Evolutionary conservation across 2,888 invertebrate species (phyloP), one percentile per base, ranked within the genome.

Genomic region (Stratiomys singularior): DNA sequence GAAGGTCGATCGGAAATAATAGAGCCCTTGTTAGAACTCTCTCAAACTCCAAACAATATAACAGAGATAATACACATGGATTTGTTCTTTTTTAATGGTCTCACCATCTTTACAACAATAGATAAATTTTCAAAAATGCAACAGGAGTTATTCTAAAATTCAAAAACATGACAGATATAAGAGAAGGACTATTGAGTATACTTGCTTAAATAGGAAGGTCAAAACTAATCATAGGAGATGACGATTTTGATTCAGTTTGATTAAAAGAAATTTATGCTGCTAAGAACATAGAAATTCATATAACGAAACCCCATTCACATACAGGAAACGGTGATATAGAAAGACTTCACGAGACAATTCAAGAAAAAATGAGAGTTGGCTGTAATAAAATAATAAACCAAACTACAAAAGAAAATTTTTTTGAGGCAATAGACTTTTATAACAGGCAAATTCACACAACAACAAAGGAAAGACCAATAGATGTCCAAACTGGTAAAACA

Each of bases 111-210:
- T 11, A 77, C 78, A 46, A 28, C 78, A 23, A 80, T 80, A 7
- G 80, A 81, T 47, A 80, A 79, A 71, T 81, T 80, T 66, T 79
- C 79, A 47, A 81, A 81, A 67, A 76, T 46, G 79, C 79, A 11
- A 58, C 64, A 7, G 77, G 69, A 21, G 58, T 79, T 0, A 64
- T 74, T 21, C 56, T 80, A 11, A 28, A 69, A 23, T 76, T 78
- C 30, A 80, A 78, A 66, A 79, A 76, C n/a, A 77, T 69, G 25
- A 69, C 64, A 47, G 76, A 76, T 52, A 30, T 80, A 21, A 58
- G 78, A 7, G 76, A 77, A 46, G 76, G 79, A 66, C 23, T 76
- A 15, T 69, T 69, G 52, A 23, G 37, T 23, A 58, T 76, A 1
- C 58, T 76, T 28, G 44, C 52, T 30, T 52, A 60, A n/a, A 69